Base-by-base conservation (phyloP, 2,113 vertebrate species). In the Microtus richardsoni region DNA sequence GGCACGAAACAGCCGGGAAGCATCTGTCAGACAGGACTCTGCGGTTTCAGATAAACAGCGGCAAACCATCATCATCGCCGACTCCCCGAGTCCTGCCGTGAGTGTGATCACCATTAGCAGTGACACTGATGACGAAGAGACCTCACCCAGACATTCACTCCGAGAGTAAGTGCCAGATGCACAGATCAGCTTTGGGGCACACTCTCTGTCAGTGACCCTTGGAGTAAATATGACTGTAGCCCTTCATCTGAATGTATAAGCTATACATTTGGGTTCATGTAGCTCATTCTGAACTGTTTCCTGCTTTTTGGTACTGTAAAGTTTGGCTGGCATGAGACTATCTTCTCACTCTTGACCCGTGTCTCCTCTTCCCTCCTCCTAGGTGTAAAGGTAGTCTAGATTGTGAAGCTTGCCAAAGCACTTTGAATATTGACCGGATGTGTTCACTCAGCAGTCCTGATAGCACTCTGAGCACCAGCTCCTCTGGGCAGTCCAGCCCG, bases 21-120 rank as follows among this genome's bases (percentile, higher is more conserved):
- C 93, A 0, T 95, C 98, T 0, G 22, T 97, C 89, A 96, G 92
- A 89, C 98, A 98, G 95, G 98, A 98, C 94, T 97, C 98, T 8
- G 97, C 98, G 14, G 97, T 98, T 64, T 97, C 99, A 33, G 98
- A 98, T 97, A 99, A 98, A 88, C 99, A 99, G 71, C 99, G 99
- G 2, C 99, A 99, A 98, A 98, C 99, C 5, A 99, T 99, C 97
- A 98, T 99, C 96, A 99, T 99, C 4, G 99, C 99, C 0, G 97
- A 99, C 93, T 98, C 99, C 0, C 99, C 99, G 1, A 99, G 99
- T 97, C 99, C 99, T 0, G 98, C 99, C 0, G 99, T 99, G 97
- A 99, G 99, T 0, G 99, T 99, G 91, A 99, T 99, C 98, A 99
- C 99, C 95, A 99, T 99, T 97, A 99, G 99, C 98, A 99, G 99